Evolutionary conservation across 2,888 invertebrate species (phyloP).

Genomic region (Julus scanicus): DNA sequence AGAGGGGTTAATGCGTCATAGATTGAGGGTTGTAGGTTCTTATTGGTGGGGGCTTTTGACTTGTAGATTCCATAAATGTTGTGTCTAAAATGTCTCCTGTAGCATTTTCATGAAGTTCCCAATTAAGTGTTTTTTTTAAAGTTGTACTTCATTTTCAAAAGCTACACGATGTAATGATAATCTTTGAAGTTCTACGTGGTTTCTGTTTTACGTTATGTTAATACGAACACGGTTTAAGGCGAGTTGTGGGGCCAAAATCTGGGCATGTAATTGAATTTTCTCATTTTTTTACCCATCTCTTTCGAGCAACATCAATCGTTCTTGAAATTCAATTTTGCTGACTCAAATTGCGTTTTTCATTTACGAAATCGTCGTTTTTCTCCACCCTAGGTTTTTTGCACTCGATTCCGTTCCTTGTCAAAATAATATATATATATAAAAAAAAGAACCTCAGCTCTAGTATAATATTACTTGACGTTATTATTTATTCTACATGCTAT

Average conservation of each 20-base stretch:
- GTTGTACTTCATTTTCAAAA: background rate
- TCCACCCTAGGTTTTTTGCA: slow-evolving; percentile 5
- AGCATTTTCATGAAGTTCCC: no score
- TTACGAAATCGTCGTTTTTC: slow-evolving; percentile 42
- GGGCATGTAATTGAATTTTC: slow-evolving; percentile 34
- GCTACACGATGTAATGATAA: background rate
- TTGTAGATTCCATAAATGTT: no score
- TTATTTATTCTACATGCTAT: slow-evolving; percentile 23
- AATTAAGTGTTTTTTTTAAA: background rate
- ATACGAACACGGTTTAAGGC: slow-evolving; percentile 8
- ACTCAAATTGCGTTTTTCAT: slow-evolving; percentile 45
- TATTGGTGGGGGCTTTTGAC: no score
- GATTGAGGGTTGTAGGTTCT: no score
- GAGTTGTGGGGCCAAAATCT: slow-evolving; percentile 2
- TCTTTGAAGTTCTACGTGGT: background rate
- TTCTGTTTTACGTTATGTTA: background rate
- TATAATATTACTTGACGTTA: slow-evolving; percentile 40
- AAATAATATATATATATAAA: background rate
- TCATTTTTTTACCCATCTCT: background rate
- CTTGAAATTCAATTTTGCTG: slow-evolving; percentile 30
- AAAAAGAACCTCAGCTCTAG: slow-evolving; percentile 2
- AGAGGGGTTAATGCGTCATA: no score
- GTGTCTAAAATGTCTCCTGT: no score
- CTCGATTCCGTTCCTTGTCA: slow-evolving; percentile 31
- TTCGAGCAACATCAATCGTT: slow-evolving; percentile 40